These are phyloP conservation scores for Suncus etruscus DNA, from an alignment of 2,113 vertebrate genomes.

Conservation along the genomic window DNA sequence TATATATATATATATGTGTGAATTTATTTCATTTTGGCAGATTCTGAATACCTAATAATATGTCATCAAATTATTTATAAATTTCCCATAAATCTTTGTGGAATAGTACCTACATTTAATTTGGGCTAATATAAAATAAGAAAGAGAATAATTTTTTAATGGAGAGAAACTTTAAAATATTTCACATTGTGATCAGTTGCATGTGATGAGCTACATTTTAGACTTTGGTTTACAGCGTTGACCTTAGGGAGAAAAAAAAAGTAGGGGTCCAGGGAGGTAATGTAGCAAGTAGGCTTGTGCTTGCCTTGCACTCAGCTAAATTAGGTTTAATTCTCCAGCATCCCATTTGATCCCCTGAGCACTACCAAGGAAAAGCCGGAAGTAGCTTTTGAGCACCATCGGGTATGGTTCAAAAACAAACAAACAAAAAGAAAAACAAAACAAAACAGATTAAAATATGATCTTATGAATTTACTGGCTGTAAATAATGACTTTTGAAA, in stretches of 20 bases:
- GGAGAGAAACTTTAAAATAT: constrained; percentile 25
- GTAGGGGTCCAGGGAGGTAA: too few species aligned
- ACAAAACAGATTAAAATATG: background rate
- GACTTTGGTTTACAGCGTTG: constrained; percentile 50
- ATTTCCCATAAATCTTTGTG: background rate
- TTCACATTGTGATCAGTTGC: constrained; percentile 11
- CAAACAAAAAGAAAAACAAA: too few species aligned
- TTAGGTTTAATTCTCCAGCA: too few species aligned
- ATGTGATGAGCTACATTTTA: constrained; percentile 21
- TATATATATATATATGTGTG: background rate
- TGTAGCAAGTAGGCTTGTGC: too few species aligned
- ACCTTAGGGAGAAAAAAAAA: constrained; percentile 8
- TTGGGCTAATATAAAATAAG: constrained; percentile 6
- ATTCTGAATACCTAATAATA: constrained; percentile 37
- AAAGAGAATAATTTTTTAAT: background rate
- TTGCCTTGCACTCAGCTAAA: too few species aligned
- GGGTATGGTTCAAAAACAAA: too few species aligned
- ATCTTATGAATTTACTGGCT: background rate
- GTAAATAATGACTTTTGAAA: constrained; percentile 30
- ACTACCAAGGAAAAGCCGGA: too few species aligned
- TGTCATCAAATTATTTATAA: background rate
- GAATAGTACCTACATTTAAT: constrained; percentile 39
- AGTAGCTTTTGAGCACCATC: too few species aligned
- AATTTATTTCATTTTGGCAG: constrained; percentile 35
- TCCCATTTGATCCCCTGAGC: too few species aligned